phyloP scores from a whole-genome alignment of 1,140 invertebrate genomes.

The Phthorimaea operculella region DNA sequence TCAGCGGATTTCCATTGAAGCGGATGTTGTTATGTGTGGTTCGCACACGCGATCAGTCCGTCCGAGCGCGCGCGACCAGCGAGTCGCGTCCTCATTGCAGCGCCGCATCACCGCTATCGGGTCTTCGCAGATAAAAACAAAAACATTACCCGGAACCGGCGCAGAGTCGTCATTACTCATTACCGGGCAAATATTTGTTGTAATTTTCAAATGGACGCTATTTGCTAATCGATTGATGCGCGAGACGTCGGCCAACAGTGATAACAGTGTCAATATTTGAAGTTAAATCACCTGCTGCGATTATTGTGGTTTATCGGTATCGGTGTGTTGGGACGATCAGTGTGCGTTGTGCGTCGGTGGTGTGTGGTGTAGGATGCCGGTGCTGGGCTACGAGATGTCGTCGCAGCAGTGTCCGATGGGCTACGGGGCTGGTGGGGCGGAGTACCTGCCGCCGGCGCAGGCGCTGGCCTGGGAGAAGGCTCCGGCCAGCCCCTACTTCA shows the following conservation, averaged over 20 bases:
- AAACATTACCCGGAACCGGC: conserved; percentile 32
- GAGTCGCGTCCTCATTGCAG: conserved; percentile 2
- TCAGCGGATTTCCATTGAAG: conserved; percentile 38
- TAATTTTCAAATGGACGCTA: conserved; percentile 19
- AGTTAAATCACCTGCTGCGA: conserved; percentile 36
- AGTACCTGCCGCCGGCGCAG: conserved; percentile 31
- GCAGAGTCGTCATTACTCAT: conserved; percentile 10
- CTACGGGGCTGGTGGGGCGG: conserved; percentile 27
- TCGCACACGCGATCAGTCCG: conserved; percentile 1
- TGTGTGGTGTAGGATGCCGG: conserved; percentile 36
- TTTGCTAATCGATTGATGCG: neutral
- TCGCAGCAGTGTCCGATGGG: conserved; percentile 37
- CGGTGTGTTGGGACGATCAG: conserved; percentile 7
- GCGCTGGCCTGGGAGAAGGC: conserved; percentile 41
- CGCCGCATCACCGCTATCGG: conserved; percentile 27
- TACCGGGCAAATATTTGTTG: conserved; percentile 21
- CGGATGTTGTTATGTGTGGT: conserved; percentile 25
- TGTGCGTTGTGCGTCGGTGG: conserved; percentile 25
- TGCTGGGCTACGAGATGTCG: conserved; percentile 42
- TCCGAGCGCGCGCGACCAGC: neutral
- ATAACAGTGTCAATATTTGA: conserved; percentile 10
- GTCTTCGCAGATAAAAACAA: conserved; percentile 24
- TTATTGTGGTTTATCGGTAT: neutral
- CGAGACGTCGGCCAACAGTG: conserved; percentile 1
- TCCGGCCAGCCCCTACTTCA: conserved; percentile 23